These are phyloP conservation scores for Hydrozoanthus gracilis DNA, from an alignment of 92 coral and sea anemone species.

Conservation along the genomic window DNA sequence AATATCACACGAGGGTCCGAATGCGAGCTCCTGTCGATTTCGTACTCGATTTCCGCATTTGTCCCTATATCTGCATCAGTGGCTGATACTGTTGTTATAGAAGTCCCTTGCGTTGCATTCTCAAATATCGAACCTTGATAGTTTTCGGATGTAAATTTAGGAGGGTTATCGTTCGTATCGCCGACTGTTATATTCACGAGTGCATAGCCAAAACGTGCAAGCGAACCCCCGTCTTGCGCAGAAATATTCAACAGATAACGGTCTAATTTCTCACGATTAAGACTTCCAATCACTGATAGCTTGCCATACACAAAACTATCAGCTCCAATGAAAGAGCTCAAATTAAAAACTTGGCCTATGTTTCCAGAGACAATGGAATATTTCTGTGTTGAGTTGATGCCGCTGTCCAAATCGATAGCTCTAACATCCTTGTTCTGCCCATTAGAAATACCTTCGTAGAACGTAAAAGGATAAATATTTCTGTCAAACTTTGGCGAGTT, in stretches of 20 bases:
- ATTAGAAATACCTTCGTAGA: constrained; percentile 60
- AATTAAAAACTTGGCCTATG: constrained; percentile 64
- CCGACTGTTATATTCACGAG: constrained; percentile 76
- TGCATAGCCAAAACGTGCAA: constrained; percentile 64
- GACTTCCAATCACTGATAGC: constrained; percentile 63
- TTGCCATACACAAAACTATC: constrained; percentile 58
- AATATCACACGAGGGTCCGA: constrained; percentile 70
- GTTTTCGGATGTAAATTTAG: constrained; percentile 64
- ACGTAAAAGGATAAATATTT: constrained; percentile 52
- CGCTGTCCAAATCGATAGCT: constrained; percentile 80
- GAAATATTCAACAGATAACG: constrained; percentile 82
- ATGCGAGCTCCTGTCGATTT: constrained; percentile 65
- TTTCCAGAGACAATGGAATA: constrained; percentile 91
- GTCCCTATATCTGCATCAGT: constrained; percentile 86
- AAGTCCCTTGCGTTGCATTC: constrained; percentile 55
- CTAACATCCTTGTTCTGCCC: constrained; percentile 36
- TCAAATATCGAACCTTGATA: constrained; percentile 73
- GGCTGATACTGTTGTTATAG: constrained; percentile 78
- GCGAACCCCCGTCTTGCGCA: constrained; percentile 91
- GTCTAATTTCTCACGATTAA: constrained; percentile 79
- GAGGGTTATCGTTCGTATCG: constrained; percentile 83
- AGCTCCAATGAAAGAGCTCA: constrained; percentile 43
- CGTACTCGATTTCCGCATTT: constrained; percentile 75
- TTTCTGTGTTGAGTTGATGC: constrained; percentile 76
- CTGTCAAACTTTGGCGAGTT: constrained; percentile 78